Percentiles rank a stretch among this genome's conserved stretches.
Evolutionary conservation across 2,888 invertebrate species (phyloP).

Genomic region (Prosapia bicincta): DNA sequence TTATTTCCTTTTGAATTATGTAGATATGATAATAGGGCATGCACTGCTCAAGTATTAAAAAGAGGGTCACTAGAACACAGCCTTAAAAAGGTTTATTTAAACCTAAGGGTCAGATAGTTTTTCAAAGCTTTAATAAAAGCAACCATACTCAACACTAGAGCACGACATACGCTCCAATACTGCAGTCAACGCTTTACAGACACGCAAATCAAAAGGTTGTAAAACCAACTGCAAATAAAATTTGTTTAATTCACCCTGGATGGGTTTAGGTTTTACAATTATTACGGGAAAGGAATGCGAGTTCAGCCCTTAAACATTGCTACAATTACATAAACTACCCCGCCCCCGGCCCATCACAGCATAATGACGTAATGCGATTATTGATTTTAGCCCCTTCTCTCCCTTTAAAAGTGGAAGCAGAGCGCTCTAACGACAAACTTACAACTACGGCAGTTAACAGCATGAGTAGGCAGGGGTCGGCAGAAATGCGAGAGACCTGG

Average conservation of each 20-base stretch:
- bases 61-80: no score
- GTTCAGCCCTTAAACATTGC: background rate
- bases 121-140: no score
- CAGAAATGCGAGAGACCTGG: no score
- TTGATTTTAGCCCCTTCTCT: slow-evolving; percentile 26
- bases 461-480: background rate
- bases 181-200: no score
- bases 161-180: no score
- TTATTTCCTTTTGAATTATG: no score
- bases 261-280: background rate
- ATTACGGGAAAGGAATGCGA: background rate
- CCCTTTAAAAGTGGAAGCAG: background rate
- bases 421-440: background rate
- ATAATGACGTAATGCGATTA: slow-evolving; percentile 31
- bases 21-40: no score
- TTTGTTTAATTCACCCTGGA: background rate
- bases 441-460: background rate
- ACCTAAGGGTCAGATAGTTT: no score
- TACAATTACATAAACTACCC: slow-evolving; percentile 24
- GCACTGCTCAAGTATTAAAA: no score
- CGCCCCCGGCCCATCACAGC: slow-evolving; percentile 8
- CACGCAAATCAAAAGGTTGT: background rate
- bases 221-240: background rate
- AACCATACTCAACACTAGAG: no score
- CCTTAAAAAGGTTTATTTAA: no score